Conservation (phyloP, 2,888 invertebrate genomes). For the Stegophylla sp. region DNA sequence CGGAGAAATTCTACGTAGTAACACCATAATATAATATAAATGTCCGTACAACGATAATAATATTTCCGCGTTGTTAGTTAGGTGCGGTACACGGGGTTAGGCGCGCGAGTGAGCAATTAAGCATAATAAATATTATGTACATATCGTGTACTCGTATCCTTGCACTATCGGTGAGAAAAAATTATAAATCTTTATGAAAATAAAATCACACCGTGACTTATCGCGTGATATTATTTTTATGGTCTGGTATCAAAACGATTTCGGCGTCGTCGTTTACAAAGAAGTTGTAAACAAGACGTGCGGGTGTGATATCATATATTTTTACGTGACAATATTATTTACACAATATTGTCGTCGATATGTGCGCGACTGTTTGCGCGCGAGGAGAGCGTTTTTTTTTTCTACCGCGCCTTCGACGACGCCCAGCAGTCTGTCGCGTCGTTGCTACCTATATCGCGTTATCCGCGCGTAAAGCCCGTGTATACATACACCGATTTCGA, state of each 20-base stretch:
- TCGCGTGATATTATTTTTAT: too few relatives aligned
- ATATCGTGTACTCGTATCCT: neutral
- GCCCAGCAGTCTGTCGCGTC: neutral
- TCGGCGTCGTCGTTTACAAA: neutral
- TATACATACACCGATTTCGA: conserved; percentile 4
- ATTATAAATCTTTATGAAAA: neutral
- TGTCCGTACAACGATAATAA: neutral
- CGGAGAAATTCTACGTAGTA: conserved; percentile 17
- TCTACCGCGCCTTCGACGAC: neutral
- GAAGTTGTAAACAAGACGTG: neutral
- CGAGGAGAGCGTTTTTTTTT: neutral
- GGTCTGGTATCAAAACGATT: neutral
- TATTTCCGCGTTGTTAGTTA: neutral
- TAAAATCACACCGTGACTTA: neutral
- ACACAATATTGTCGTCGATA: neutral
- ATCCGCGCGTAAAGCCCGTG: neutral
- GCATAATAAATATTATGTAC: too few relatives aligned
- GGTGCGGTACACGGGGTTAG: neutral
- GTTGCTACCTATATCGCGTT: neutral
- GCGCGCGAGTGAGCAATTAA: too few relatives aligned
- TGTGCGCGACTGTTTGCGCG: neutral
- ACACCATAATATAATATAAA: too few relatives aligned
- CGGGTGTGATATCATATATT: neutral
- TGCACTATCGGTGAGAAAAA: neutral
- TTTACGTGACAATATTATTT: neutral